These are phyloP conservation scores for Congeria kusceri DNA, from an alignment of 2,888 invertebrate species.

Conservation along the genomic window DNA sequence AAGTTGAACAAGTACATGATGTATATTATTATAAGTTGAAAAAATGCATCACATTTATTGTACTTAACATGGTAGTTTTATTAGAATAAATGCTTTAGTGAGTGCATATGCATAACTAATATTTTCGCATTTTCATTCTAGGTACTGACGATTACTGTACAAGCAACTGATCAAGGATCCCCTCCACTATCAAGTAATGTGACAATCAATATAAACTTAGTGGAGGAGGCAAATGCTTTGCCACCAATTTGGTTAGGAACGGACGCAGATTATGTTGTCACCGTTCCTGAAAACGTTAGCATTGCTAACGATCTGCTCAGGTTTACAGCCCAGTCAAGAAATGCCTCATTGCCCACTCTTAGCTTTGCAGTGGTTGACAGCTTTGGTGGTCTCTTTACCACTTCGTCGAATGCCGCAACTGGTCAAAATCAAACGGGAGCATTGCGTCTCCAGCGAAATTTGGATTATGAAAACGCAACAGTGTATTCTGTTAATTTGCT, in stretches of 20 bases:
- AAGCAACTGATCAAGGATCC: slow-evolving; percentile 98
- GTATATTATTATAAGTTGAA: neutral
- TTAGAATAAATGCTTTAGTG: neutral
- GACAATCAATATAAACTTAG: slow-evolving; percentile 98
- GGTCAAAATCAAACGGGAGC: slow-evolving; percentile 13
- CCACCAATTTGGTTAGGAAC: slow-evolving; percentile 83
- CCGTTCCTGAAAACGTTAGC: slow-evolving; percentile 8
- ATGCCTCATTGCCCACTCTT: neutral
- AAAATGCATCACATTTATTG: neutral
- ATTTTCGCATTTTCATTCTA: neutral
- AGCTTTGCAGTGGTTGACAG: slow-evolving; percentile 9
- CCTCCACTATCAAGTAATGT: slow-evolving; percentile 95
- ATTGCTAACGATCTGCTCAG: neutral
- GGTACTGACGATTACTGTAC: slow-evolving; percentile 91
- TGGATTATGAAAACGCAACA: slow-evolving; percentile 57
- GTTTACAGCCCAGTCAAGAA: slow-evolving; percentile 16
- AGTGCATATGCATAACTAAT: neutral
- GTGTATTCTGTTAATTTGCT: slow-evolving; percentile 47
- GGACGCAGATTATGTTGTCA: slow-evolving; percentile 4
- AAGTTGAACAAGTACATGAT: neutral
- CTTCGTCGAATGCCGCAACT: neutral
- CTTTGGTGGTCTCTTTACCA: neutral
- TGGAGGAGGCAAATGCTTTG: slow-evolving; percentile 3
- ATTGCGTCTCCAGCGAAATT: slow-evolving; percentile 6
- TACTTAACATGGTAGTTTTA: neutral